phyloP scores from a whole-genome alignment of 2,888 invertebrate genomes.

The Amphipoea lucens region DNA sequence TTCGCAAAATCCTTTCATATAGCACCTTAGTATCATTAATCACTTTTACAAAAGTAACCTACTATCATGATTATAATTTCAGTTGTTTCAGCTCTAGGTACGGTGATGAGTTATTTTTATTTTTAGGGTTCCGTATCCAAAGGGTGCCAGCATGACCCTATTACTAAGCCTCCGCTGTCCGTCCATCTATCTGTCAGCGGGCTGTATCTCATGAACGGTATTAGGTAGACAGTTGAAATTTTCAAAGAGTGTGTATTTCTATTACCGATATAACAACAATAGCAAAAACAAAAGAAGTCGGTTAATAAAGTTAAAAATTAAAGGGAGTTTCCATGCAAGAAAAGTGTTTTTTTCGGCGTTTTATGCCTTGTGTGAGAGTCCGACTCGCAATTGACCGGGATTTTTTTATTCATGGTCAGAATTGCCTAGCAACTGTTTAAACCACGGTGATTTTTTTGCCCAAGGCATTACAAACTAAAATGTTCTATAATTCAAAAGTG shows the following conservation, averaged over 20 bases:
- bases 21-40: neutral
- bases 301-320: neutral
- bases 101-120: neutral
- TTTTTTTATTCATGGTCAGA: neutral
- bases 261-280: neutral
- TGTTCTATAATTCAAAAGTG: conserved; percentile 34
- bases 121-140: neutral
- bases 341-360: no score
- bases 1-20: neutral
- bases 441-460: neutral
- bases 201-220: no score
- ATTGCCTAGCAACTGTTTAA: neutral
- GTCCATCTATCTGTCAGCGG: no score
- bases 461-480: conserved; percentile 8
- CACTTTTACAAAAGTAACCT: neutral
- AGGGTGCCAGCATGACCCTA: neutral
- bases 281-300: no score
- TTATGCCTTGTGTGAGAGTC: neutral
- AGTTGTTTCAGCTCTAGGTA: neutral
- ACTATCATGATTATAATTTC: neutral
- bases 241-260: no score
- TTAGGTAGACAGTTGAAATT: no score
- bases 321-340: no score
- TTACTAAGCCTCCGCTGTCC: neutral
- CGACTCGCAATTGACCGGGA: neutral